Percentiles rank a stretch among this genome's conserved stretches.
Conservation (phyloP, 2,888 invertebrate species). For the Netelia inedita region DNA sequence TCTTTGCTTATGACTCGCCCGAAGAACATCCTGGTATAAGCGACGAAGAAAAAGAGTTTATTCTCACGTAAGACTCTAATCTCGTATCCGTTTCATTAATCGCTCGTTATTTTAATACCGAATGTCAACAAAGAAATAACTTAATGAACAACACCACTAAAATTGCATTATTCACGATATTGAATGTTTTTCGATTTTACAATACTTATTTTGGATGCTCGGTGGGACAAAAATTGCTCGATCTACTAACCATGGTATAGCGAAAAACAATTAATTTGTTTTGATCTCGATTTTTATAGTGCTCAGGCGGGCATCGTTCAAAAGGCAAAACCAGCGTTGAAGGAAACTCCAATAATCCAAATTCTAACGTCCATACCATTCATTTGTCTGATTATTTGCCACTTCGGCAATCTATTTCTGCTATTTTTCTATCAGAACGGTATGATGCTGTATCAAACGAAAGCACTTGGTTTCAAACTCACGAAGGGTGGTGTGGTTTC, state of each 20-base stretch:
- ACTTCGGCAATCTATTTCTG: conserved; percentile 92
- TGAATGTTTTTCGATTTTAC: not conserved
- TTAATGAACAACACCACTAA: too few relatives aligned
- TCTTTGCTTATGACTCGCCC: conserved; percentile 89
- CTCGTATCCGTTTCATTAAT: not conserved
- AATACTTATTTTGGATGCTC: conserved; percentile 75
- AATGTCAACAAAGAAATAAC: too few relatives aligned
- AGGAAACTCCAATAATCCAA: conserved; percentile 88
- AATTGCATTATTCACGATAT: not conserved
- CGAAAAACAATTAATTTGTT: conserved; percentile 71
- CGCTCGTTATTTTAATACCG: not conserved
- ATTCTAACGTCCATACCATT: conserved; percentile 90
- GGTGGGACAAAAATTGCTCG: too few relatives aligned
- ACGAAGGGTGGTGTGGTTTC: conserved; percentile 90
- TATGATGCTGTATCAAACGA: conserved; percentile 91
- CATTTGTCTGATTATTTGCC: conserved; percentile 88
- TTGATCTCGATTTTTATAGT: conserved; percentile 82
- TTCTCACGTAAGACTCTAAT: conserved; percentile 79
- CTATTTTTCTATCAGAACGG: conserved; percentile 91
- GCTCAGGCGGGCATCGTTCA: conserved; percentile 80
- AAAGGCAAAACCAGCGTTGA: conserved; percentile 72
- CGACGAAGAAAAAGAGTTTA: conserved; percentile 88
- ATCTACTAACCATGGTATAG: too few relatives aligned
- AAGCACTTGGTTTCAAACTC: conserved; percentile 90
- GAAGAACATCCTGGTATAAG: conserved; percentile 88